Evolutionary conservation across 2,113 vertebrate species (phyloP).

Genomic region (Phasianus colchicus): DNA sequence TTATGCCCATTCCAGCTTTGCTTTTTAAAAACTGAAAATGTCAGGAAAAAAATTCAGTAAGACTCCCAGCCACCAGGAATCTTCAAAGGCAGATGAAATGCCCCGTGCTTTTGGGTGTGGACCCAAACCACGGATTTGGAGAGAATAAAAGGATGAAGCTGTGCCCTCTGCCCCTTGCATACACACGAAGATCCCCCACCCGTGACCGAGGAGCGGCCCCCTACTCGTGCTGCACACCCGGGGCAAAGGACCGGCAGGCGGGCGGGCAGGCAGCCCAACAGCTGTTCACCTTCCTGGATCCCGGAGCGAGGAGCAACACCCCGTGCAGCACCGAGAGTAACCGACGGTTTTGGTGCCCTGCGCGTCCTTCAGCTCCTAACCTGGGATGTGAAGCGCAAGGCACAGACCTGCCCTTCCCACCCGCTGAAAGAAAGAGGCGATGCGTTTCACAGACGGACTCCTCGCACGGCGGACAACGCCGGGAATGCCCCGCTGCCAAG

Average conservation of each 20-base stretch:
- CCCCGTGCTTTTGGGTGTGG: fast-evolving
- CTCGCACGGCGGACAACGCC: fast-evolving
- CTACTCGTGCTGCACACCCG: not conserved
- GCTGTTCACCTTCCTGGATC: fast-evolving
- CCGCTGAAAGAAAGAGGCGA: fast-evolving
- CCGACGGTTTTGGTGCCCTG: not conserved
- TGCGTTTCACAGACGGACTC: no score
- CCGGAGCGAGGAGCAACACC: not conserved
- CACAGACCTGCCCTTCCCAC: not conserved
- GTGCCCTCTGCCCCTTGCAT: not conserved
- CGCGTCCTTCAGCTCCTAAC: not conserved
- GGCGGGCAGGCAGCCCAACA: not conserved
- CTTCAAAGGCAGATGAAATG: not conserved
- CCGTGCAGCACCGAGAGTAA: fast-evolving
- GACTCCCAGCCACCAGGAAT: not conserved
- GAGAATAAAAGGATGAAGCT: not conserved
- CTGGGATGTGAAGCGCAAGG: not conserved
- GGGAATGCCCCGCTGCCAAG: not conserved
- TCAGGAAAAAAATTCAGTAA: not conserved
- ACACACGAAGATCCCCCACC: fast-evolving
- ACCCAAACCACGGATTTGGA: not conserved
- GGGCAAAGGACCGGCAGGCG: not conserved
- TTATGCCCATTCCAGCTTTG: not conserved
- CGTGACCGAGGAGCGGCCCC: not conserved
- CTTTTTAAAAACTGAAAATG: not conserved